Base-by-base conservation (phyloP, 1,140 invertebrate species). In the Frieseomelitta varia region DNA sequence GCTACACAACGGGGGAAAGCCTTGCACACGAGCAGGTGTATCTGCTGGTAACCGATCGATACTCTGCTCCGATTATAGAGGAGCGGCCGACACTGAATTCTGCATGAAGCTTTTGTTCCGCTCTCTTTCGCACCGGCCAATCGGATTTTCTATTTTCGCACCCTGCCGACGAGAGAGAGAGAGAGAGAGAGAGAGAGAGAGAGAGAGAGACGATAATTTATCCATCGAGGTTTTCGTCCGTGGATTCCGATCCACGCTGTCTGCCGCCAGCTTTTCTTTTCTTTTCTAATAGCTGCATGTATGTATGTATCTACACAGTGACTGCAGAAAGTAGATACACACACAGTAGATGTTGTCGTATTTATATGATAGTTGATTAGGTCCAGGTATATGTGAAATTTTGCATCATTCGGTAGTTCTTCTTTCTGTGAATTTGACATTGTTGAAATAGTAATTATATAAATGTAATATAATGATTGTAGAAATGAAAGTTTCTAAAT, bases 41-140 rank as follows among this genome's bases (percentile, higher is more conserved):
- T 58, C 81, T 69, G 81, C 74, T 78, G 77, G 73, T 81, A 86
- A 90, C 85, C 91, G 91, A 91, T 92, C 90, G 88, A 88, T 89
- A 86, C 76, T 69, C 79, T 85, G 85, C 85, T 86, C 90, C 85
- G 89, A 92, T 91, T 91, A 92, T 91, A 92, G 90, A 90, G 90
- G 84, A 83, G 85, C 90, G 84, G 74, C 87, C 88, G 86, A 90
- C 88, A 90, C 90, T 91, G 90, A 92, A 92, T 91, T 91, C 90
- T 91, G 91, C 90, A 92, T 88, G 90, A 90, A 88, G 84, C 87
- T 88, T 90, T 90, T 90, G 89, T 88, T 90, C 86, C 88, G 88
- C 85, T 90, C 89, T 90, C 88, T 84, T 90, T 90, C 85, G 81
- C 86, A 80, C 86, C 89, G 88, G 87, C 88, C 88, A 89, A 89